Evolutionary conservation across 2,113 vertebrate species (phyloP).

Genomic region (Nannobrachium achirus): DNA sequence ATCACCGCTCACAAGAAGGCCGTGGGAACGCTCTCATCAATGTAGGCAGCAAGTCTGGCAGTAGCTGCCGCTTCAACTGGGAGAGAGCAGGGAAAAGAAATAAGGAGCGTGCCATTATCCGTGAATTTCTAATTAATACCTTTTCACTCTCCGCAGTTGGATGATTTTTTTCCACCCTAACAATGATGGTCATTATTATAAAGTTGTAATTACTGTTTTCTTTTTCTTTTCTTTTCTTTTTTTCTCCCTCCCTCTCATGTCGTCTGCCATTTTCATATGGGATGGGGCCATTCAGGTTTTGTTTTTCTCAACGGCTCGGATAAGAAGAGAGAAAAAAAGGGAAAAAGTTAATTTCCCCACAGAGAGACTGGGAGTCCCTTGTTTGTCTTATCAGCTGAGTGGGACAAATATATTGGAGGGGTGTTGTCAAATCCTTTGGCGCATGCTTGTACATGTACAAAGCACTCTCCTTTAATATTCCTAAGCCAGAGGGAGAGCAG

Average conservation of each 20-base stretch:
- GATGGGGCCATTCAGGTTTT: constrained; percentile 20
- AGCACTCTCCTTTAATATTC: constrained; percentile 38
- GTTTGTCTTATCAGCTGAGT: constrained; percentile 38
- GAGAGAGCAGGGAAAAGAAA: constrained; percentile 17
- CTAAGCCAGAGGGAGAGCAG: constrained; percentile 12
- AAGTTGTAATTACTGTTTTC: constrained; percentile 41
- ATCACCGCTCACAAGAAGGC: constrained; percentile 35
- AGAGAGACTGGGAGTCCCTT: constrained; percentile 30
- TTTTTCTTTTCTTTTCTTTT: background rate
- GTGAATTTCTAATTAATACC: constrained; percentile 49
- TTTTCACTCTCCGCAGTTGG: constrained; percentile 40
- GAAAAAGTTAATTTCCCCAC: constrained; percentile 31
- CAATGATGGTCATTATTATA: constrained; percentile 33
- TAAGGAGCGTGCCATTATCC: constrained; percentile 15
- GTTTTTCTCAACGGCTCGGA: constrained; percentile 34
- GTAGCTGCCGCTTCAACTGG: constrained; percentile 17
- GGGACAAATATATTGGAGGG: constrained; percentile 30
- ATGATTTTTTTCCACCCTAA: constrained; percentile 39
- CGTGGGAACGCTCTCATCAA: constrained; percentile 47
- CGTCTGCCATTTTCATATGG: constrained; percentile 27
- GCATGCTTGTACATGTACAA: constrained; percentile 22
- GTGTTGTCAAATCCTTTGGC: constrained; percentile 21
- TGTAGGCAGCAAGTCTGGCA: constrained; percentile 32
- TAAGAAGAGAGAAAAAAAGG: constrained; percentile 21
- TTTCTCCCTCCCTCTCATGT: too few relatives aligned